phyloP scores from a whole-genome alignment of 2,888 invertebrate species.

The Oscheius sp. region DNA sequence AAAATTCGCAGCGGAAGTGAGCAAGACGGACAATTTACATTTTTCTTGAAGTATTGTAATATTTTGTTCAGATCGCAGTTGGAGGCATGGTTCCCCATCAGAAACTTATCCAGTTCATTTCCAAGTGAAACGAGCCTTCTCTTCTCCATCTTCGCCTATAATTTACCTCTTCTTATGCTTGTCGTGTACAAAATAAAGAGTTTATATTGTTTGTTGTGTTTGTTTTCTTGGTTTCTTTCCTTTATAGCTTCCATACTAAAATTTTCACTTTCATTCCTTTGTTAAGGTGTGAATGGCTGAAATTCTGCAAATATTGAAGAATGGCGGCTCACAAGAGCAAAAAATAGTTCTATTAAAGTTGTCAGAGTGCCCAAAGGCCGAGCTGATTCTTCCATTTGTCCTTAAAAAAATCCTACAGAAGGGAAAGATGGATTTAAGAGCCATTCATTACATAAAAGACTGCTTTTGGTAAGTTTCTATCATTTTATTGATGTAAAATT shows the following conservation, averaged over 20 bases:
- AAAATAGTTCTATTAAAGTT: too few relatives aligned
- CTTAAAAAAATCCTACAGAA: constrained; percentile 8
- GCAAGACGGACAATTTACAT: too few relatives aligned
- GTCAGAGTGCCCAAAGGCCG: not conserved
- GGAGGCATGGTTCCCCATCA: constrained; percentile 54
- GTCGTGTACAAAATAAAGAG: too few relatives aligned
- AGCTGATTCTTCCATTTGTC: constrained; percentile 14
- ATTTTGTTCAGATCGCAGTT: constrained; percentile 37
- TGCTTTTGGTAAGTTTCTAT: constrained; percentile 18
- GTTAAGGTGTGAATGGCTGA: too few relatives aligned
- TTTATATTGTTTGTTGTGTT: too few relatives aligned
- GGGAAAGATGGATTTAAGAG: not conserved
- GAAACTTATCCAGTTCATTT: constrained; percentile 49
- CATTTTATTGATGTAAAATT: not conserved
- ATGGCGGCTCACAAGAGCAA: too few relatives aligned
- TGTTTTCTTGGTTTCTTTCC: too few relatives aligned
- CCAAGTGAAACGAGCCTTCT: constrained; percentile 8
- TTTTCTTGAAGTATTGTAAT: not conserved
- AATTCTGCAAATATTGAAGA: too few relatives aligned
- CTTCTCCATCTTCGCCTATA: not conserved
- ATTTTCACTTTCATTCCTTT: too few relatives aligned
- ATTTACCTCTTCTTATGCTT: too few relatives aligned
- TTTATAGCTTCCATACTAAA: too few relatives aligned
- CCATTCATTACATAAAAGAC: constrained; percentile 4
- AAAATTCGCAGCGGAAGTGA: too few relatives aligned